Evolutionary conservation across 92 coral and sea anemone species (phyloP), one percentile per base, ranked within the genome.

Genomic region (Zoanthus sociatus): DNA sequence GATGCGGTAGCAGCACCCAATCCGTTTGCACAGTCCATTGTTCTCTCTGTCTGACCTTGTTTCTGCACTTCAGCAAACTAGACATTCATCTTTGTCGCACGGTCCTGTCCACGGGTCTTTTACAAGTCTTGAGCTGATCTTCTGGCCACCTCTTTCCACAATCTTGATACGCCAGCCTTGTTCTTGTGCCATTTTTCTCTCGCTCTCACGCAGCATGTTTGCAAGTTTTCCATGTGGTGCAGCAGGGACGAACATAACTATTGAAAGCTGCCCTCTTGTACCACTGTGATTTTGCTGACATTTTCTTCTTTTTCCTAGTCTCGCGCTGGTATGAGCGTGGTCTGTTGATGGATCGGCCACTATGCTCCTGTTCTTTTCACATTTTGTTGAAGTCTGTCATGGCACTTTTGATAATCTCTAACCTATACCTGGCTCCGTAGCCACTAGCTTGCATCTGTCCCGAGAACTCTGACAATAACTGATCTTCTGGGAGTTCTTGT

Each of bases 41-140:
- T 18, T 18, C 44, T 69, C 4, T 61, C 30, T 74, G 78, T 74
- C 78, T 8, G 61, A 2, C n/a, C 78, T 74, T 6, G 58, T 74
- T 47, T 74, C 78, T 5, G 78, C 60, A 46, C 78, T 74, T 33
- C 76, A 21, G 20, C 76, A 71, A 15, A 71, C 48, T 15, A 71
- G 11, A 42, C 76, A 71, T 33, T 71, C 76, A 21, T 69, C 45
- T 31, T 9, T 21, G 74, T 69, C 45, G 45, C 75, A 70, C 75
- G 75, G 75, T n/a, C 78, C 55, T 42, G 20, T 45, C 78, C 78
- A 73, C 53, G 60, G 78, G n/a, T 74, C 78, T 74, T 74, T 74
- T 45, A 21, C 32, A 10, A 46, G 78, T 47, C 13, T 74, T 74
- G 78, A 15, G 21, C 78, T 74, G 60, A 46, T 74, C 31, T 74